Evolutionary conservation across 2,888 invertebrate genomes (phyloP).

Genomic region (Acronicta alni): DNA sequence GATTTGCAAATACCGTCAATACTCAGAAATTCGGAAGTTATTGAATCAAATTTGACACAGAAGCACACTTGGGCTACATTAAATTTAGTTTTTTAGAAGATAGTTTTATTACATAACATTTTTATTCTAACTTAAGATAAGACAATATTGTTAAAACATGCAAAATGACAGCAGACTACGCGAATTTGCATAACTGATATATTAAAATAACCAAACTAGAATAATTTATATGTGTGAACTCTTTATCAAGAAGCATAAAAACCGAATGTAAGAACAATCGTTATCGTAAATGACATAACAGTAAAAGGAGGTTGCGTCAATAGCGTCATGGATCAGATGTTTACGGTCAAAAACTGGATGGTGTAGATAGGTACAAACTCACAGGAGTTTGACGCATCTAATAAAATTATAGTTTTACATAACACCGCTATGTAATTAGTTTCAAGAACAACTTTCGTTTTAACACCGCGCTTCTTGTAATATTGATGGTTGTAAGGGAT

Average conservation of each 20-base stretch:
- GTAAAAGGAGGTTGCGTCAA: conserved; percentile 35
- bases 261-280: conserved; percentile 12
- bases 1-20: too few species aligned
- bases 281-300: conserved; percentile 25
- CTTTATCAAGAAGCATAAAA: conserved; percentile 2
- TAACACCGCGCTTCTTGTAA: conserved; percentile 51
- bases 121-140: too few species aligned
- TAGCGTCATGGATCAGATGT: conserved; percentile 13
- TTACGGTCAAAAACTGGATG: conserved; percentile 60
- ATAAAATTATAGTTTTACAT: conserved; percentile 73
- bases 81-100: too few species aligned
- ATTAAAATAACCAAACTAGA: conserved; percentile 5
- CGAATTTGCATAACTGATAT: too few species aligned
- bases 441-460: conserved; percentile 74
- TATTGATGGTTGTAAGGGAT: conserved; percentile 41
- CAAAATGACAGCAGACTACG: neutral
- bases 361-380: conserved; percentile 22
- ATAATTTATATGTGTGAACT: too few species aligned
- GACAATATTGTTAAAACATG: too few species aligned
- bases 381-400: conserved; percentile 62
- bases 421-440: conserved; percentile 73
- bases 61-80: too few species aligned
- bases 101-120: too few species aligned
- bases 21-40: too few species aligned
- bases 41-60: too few species aligned